Percentiles rank a stretch among this genome's conserved stretches.
Conservation (phyloP, 1,140 invertebrate genomes). For the Neoseiulus cucumeris region DNA sequence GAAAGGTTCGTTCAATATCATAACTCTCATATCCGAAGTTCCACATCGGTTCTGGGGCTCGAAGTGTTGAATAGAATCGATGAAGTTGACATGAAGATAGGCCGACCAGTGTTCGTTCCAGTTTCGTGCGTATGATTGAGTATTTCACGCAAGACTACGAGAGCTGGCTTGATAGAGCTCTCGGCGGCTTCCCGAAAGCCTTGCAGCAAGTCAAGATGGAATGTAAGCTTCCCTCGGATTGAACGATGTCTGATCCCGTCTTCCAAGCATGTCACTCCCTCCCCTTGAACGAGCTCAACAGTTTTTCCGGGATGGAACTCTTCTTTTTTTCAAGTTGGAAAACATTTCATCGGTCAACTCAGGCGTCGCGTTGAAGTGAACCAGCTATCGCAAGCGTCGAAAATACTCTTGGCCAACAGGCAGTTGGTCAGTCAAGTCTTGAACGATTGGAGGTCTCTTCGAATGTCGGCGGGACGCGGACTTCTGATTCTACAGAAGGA, state of each 20-base stretch:
- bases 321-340: no score
- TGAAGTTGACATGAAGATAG: no score
- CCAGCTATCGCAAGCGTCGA: slow-evolving; percentile 38
- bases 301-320: no score
- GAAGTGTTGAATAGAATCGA: no score
- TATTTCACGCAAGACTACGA: slow-evolving; percentile 38
- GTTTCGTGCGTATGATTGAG: slow-evolving; percentile 31
- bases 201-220: slow-evolving; percentile 33
- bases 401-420: slow-evolving; percentile 36
- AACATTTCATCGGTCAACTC: slow-evolving; percentile 21
- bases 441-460: slow-evolving; percentile 28
- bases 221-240: slow-evolving; percentile 30
- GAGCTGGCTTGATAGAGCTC: slow-evolving; percentile 31
- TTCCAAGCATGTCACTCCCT: no score
- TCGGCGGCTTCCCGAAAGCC: slow-evolving; percentile 33
- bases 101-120: no score
- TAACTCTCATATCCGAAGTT: no score
- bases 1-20: slow-evolving; percentile 20
- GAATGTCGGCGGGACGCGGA: slow-evolving; percentile 25
- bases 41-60: no score
- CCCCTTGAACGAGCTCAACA: no score
- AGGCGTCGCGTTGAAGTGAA: slow-evolving; percentile 38
- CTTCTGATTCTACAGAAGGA: slow-evolving; percentile 15
- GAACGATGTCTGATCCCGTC: no score
- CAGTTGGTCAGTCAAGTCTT: slow-evolving; percentile 38